Evolutionary conservation across 2,797 vertebrate genomes (phyloP), one percentile per base, ranked within the genome.

Genomic region (Siniperca undulata): DNA sequence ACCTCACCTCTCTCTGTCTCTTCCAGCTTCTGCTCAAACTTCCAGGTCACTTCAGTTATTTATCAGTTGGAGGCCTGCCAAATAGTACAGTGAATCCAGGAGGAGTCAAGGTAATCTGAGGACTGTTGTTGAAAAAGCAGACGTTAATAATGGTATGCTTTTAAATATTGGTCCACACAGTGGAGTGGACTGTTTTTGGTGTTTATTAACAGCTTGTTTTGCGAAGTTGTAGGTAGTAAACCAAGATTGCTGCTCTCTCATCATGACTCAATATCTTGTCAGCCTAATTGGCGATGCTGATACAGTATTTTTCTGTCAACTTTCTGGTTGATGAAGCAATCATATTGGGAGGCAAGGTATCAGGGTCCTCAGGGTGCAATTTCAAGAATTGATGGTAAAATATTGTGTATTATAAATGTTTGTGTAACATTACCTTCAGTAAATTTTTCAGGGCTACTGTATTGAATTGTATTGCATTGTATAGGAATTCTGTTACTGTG

Each of bases 151-250:
- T 42, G 7, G 6, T 10, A 30, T 22, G 40, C 22, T 7, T 61
- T 73, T 48, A 34, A 53, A 67, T 55, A 20, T 20, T 20, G 5
- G 14, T 42, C 3, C 16, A n/a, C 16, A 36, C 20, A 0, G 34
- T 38, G 3, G 11, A 36, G 30, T 40, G 7, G 5, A 46, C 0
- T 2, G 5, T 46, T 78, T 52, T 75, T 61, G 0, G 42, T 62
- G 24, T 64, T n/a, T 16, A 34, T 52, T 58, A 46, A 64, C 17
- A 62, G 20, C 44, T 71, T 77, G 10, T 46, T 59, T 80, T 38
- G 44, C 1, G 4, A 59, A 44, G 44, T n/a, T 80, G 17, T 22
- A 27, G 8, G 16, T 7, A 40, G 36, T 7, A 7, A 65, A n/a
- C 24, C 0, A 55, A 7, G 20, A 67, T 30, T 40, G 7, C 24